Evolutionary conservation across 2,888 invertebrate species (phyloP), one percentile per base, ranked within the genome.

Genomic region (Leucophenga montana): DNA sequence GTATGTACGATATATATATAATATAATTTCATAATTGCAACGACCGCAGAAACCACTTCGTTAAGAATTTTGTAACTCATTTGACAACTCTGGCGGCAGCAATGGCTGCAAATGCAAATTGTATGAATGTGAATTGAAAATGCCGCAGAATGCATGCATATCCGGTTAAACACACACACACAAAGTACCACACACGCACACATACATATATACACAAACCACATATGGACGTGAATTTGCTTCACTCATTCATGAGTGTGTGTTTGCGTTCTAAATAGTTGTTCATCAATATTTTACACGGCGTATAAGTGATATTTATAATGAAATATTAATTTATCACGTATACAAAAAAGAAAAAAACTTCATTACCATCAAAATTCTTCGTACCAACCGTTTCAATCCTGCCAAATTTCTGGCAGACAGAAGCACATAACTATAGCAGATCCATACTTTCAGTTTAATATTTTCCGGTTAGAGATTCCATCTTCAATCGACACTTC

Each of bases 21-120:
- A 73, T 73, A 83, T 77, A 80, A 83, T 82, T 82, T 82, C 82
- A 83, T 82, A 82, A 82, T 82, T 82, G 81, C 78, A 78, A 67
- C 70, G 75, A 74, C 82, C 83, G 59, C 81, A 81, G 62, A 75
- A 83, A 81, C 83, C 83, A 77, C 81, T 83, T 83, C 79, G 81
- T 81, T 83, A 83, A 79, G 81, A 79, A 80, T 82, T 74, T 76
- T 77, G 78, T 66, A 73, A 76, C 79, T 74, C 70, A 74, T 77
- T 77, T 77, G 76, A 76, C 79, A 77, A 73, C 67, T 67, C 68
- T 16, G 18, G 65, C 68, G 61, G 39, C 44, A 20, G n/a, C 27
- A 44, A 71, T 75, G 77, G 77, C 83, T 83, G 68, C 83, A 81
- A 82, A 77, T 74, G 77, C 80, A 80, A 27, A 27, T 27, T 27